These are phyloP conservation scores for Alcedo atthis DNA, from an alignment of 2,797 vertebrate species.

Conservation along the genomic window DNA sequence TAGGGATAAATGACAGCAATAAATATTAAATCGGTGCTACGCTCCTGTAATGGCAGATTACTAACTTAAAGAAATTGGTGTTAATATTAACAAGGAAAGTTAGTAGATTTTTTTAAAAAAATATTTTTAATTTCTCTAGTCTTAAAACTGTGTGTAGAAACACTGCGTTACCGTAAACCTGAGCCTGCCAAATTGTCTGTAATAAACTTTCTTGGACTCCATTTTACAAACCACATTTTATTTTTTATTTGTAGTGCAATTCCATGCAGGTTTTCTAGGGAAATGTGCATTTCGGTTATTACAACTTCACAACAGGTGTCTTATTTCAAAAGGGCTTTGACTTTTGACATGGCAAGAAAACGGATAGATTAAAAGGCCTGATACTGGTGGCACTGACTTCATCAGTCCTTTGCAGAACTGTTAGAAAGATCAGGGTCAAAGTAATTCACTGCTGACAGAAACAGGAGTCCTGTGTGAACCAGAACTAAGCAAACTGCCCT, in stretches of 20 bases:
- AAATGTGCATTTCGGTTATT: not conserved
- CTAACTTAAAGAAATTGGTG: slow-evolving; percentile 72
- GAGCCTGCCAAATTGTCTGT: slow-evolving; percentile 36
- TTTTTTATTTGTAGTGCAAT: slow-evolving; percentile 34
- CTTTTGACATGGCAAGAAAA: not conserved
- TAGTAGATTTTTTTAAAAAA: slow-evolving; percentile 32
- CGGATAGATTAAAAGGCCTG: not conserved
- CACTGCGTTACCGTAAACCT: slow-evolving; percentile 45
- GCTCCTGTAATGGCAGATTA: slow-evolving; percentile 72
- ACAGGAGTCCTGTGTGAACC: not conserved
- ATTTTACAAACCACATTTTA: not conserved
- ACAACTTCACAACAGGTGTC: slow-evolving; percentile 15
- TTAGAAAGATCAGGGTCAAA: slow-evolving; percentile 5
- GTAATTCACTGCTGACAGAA: not conserved
- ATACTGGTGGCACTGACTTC: not conserved
- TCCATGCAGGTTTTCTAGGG: slow-evolving; percentile 18
- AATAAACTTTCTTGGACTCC: not conserved
- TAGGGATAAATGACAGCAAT: slow-evolving; percentile 80
- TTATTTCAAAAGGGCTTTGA: slow-evolving; percentile 3
- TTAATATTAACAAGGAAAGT: slow-evolving; percentile 75
- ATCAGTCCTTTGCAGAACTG: not conserved
- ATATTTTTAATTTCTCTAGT: slow-evolving; percentile 67
- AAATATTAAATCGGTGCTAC: slow-evolving; percentile 75
- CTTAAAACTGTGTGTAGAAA: slow-evolving; percentile 64
- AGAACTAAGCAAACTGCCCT: not conserved